Base-by-base conservation (phyloP, 2,888 invertebrate species). In the Thera obeliscata region DNA sequence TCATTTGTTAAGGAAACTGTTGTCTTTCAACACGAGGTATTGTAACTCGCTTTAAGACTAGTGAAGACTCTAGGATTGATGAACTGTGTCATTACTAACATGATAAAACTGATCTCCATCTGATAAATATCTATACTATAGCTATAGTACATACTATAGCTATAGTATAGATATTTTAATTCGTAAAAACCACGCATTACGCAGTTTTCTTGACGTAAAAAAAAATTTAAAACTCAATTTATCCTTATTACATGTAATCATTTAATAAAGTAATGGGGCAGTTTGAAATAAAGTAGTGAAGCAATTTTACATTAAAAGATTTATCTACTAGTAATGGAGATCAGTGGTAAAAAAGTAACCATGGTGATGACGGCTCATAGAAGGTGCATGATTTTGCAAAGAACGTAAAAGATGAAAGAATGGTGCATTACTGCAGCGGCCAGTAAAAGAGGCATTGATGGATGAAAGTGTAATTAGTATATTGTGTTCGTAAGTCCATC, bases 11-110 rank as follows among this genome's bases (percentile, higher is more conserved):
- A 95, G 73, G 98, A 98, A 89, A 94, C 94, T 67, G 95, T 97
- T 12, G 87, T 97, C 66, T 95, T 98, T 76, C 98, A 98, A 90
- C 95, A 95, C 6, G 98, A 98, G 89, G 85, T 91, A 82, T 80
- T 90, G 52, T 91, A 84, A 61, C 2, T 54, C 52, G 8, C 9
- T 50, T 22, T 49, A 0, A 12, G 41, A 50, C 12, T 50, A 22
- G 33, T 33, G 2, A 2, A 2, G 43, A 9, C 9, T 43, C 43
- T 46, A 9, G 43, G 43, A 7, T 46, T 8, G 43, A 43, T 43
- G 38, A 41, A 41, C 41, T 41, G 41, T 46, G 43, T 7, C 9
- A 46, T 9, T 2, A 9, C 9, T 46, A 7, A 7, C 43, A 46
- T 46, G 43, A 2, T 2, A 38, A 38, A 38, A 46, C 43, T 46